Evolutionary conservation across 1,140 invertebrate species (phyloP).

Genomic region (Uloborus diversus): DNA sequence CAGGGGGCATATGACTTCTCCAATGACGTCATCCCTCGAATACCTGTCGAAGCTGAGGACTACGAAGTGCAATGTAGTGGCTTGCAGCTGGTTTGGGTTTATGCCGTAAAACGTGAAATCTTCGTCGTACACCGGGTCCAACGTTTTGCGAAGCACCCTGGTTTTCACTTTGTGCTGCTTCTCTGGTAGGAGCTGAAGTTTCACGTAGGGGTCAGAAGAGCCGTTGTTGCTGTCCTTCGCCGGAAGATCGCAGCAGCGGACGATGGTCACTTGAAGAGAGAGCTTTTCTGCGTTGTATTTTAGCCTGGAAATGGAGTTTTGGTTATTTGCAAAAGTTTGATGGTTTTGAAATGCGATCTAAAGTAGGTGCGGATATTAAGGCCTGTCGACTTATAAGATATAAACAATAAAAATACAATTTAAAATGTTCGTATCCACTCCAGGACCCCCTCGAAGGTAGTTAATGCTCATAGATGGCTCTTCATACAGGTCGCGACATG

Average conservation of each 20-base stretch:
- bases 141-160: constrained; percentile 88
- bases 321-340: too few species aligned
- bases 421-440: too few species aligned
- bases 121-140: constrained; percentile 93
- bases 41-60: constrained; percentile 97
- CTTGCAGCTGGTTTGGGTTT: constrained; percentile 81
- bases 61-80: constrained; percentile 91
- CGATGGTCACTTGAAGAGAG: constrained; percentile 89
- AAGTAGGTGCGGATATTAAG: too few species aligned
- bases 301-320: too few species aligned
- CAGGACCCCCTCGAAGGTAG: too few species aligned
- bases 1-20: constrained; percentile 87
- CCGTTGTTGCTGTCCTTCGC: constrained; percentile 76
- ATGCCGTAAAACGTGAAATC: constrained; percentile 97
- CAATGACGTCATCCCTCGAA: constrained; percentile 95
- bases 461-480: too few species aligned
- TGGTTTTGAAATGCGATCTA: too few species aligned
- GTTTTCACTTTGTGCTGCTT: constrained; percentile 98
- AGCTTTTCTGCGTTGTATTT: constrained; percentile 88
- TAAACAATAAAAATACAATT: too few species aligned
- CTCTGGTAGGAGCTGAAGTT: constrained; percentile 90
- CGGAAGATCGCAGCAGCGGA: constrained; percentile 84
- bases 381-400: too few species aligned
- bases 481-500: too few species aligned
- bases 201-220: constrained; percentile 90